Conservation (phyloP, 2,113 vertebrate genomes). For the Rhagologus leucostigma region DNA sequence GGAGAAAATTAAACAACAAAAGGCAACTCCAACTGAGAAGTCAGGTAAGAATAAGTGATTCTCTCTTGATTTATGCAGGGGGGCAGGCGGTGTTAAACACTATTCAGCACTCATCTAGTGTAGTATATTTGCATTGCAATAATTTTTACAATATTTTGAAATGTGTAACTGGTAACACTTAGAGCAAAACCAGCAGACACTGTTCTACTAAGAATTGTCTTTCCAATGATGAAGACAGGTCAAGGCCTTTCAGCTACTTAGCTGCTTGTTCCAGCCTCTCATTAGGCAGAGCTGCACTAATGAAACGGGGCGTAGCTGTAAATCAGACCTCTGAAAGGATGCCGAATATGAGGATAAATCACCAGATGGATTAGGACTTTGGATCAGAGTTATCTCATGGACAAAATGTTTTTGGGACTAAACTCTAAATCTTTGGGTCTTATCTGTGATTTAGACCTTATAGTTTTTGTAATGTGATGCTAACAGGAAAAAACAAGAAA, state of each 20-base stretch:
- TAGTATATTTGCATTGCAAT: background rate
- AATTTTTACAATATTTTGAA: background rate
- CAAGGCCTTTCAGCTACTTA: background rate
- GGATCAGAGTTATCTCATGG: background rate
- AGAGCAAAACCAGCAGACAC: background rate
- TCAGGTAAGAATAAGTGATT: slow-evolving; percentile 44
- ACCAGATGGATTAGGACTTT: background rate
- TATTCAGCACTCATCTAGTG: background rate
- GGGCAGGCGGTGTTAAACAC: background rate
- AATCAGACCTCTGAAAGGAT: background rate
- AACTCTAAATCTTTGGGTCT: background rate
- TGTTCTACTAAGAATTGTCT: background rate
- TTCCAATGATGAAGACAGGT: background rate
- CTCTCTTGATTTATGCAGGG: background rate
- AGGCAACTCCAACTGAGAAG: slow-evolving; percentile 49
- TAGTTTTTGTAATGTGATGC: background rate
- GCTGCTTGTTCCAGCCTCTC: background rate
- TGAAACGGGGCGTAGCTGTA: background rate
- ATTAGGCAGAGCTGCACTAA: background rate
- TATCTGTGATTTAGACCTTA: background rate
- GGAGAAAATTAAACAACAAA: slow-evolving; percentile 65
- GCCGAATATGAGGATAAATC: background rate
- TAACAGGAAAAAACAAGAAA: background rate
- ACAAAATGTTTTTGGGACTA: background rate
- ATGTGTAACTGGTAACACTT: background rate